phyloP scores from a whole-genome alignment of 2,888 invertebrate species.

The Tetragonisca angustula region DNA sequence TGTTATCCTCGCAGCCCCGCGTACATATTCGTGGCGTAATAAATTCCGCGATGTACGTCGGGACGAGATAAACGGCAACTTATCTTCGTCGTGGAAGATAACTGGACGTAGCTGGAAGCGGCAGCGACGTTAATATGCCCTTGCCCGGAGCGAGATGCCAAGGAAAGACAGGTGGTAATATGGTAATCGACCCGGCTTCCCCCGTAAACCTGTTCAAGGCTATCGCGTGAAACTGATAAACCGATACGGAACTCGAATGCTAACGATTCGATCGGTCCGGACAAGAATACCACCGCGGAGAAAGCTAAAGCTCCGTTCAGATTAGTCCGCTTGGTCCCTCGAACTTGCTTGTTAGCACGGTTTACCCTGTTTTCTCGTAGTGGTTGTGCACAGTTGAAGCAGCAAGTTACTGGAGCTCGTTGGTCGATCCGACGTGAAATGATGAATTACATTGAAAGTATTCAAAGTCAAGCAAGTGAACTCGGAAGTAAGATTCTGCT shows the following conservation, averaged over 20 bases:
- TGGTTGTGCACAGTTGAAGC: background rate
- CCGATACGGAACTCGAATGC: slow-evolving; percentile 49
- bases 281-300: background rate
- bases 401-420: background rate
- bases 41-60: slow-evolving; percentile 19
- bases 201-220: slow-evolving; percentile 65
- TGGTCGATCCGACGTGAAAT: too few species aligned
- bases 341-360: background rate
- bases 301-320: background rate
- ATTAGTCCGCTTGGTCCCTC: background rate
- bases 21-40: slow-evolving; percentile 14
- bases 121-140: slow-evolving; percentile 42
- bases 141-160: slow-evolving; percentile 32
- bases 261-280: slow-evolving; percentile 23
- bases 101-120: slow-evolving; percentile 32
- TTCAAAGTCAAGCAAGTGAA: too few species aligned
- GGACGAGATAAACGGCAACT: slow-evolving; percentile 42
- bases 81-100: slow-evolving; percentile 35
- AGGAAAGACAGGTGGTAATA: slow-evolving; percentile 68
- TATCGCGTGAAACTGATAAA: slow-evolving; percentile 64
- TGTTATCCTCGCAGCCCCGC: slow-evolving; percentile 2
- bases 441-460: too few species aligned
- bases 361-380: background rate
- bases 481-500: too few species aligned
- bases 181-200: slow-evolving; percentile 61